Percentiles rank a stretch among this genome's conserved stretches.
phyloP scores from a whole-genome alignment of 2,888 invertebrate species.

The Drosophila rubida region DNA sequence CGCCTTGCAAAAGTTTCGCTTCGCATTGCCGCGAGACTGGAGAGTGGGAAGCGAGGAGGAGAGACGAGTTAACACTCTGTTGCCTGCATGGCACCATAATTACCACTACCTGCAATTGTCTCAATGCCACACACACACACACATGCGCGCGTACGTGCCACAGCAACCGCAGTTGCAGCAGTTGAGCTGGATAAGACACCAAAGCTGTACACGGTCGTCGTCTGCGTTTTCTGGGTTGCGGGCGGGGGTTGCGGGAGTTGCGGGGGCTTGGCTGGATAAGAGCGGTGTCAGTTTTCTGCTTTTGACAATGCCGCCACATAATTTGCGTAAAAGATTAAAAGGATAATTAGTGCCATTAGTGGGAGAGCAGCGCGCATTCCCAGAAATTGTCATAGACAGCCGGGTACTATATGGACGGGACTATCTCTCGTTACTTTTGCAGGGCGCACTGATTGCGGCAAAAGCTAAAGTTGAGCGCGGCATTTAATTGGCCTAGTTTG shows the following conservation, averaged over 20 bases:
- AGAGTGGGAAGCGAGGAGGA: neutral
- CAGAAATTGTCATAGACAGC: conserved; percentile 13
- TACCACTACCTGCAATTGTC: conserved; percentile 69
- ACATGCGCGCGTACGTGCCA: conserved; percentile 64
- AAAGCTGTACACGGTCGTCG: neutral
- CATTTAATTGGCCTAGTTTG: conserved; percentile 68
- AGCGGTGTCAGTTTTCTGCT: conserved; percentile 21
- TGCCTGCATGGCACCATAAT: conserved; percentile 44
- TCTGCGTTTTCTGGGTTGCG: no score
- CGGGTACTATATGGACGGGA: neutral
- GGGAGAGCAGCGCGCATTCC: conserved; percentile 47
- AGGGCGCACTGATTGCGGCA: conserved; percentile 29
- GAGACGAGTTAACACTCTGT: conserved; percentile 1
- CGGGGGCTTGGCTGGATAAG: neutral
- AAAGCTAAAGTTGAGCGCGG: conserved; percentile 32
- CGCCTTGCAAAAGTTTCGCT: conserved; percentile 38
- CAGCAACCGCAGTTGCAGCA: conserved; percentile 52
- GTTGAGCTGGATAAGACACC: neutral
- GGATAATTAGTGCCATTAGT: conserved; percentile 77
- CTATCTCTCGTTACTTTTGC: neutral
- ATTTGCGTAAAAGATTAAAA: conserved; percentile 74
- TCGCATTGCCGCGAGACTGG: conserved; percentile 9
- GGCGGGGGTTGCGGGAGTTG: no score
- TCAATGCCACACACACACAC: conserved; percentile 51
- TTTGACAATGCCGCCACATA: conserved; percentile 52